phyloP scores from a whole-genome alignment of 2,113 vertebrate genomes.

The Paraplagusia blochii region DNA sequence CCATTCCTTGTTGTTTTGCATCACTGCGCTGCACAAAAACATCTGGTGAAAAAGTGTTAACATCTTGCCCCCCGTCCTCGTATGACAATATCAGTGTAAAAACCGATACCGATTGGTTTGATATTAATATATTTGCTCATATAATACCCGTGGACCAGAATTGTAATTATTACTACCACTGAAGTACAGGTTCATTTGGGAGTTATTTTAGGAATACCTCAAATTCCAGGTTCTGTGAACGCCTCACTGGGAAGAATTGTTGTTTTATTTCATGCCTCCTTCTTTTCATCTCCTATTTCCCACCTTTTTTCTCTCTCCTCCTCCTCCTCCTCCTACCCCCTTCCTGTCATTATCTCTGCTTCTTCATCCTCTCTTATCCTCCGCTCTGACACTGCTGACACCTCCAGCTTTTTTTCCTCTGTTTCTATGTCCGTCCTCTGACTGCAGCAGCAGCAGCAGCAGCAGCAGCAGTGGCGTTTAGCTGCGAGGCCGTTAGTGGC shows the following conservation, averaged over 20 bases:
- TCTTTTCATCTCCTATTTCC: constrained; percentile 12
- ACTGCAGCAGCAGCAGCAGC: constrained; percentile 78
- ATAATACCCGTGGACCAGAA: no score
- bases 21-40: no score
- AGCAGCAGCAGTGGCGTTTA: constrained; percentile 85
- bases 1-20: no score
- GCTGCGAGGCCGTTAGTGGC: constrained; percentile 82
- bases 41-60: no score
- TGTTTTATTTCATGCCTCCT: not conserved
- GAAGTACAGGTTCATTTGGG: no score
- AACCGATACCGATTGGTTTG: no score
- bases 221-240: not conserved
- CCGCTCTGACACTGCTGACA: constrained; percentile 3
- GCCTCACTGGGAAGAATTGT: not conserved
- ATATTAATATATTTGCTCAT: no score
- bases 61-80: no score
- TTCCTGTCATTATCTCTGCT: constrained; percentile 44
- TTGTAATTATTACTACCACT: no score
- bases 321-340: constrained; percentile 25
- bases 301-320: constrained; percentile 24
- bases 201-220: not conserved
- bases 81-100: no score
- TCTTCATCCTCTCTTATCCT: constrained; percentile 30
- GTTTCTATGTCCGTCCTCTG: constrained; percentile 12
- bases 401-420: constrained; percentile 30